Evolutionary conservation across 2,113 vertebrate genomes (phyloP), one percentile per base, ranked within the genome.

Genomic region (Chinchilla lanigera): DNA sequence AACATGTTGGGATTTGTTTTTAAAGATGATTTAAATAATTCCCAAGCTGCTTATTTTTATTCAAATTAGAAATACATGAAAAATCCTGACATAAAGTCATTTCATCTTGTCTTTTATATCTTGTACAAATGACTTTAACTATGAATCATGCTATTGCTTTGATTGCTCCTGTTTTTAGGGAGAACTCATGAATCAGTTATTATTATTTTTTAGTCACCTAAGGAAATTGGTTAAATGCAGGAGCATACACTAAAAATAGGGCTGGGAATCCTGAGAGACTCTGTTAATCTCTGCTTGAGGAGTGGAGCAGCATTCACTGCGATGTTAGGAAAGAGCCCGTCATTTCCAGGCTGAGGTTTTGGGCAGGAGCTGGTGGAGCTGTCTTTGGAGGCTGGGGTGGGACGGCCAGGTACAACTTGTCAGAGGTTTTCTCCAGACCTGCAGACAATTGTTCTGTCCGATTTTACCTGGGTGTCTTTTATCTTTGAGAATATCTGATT

Each of bases 21-120:
- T 86, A 92, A 96, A 71, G 41, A n/a, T 54, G 30, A 65, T 14
- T 92, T 50, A 84, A 92, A 92, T 30, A 78, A 84, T 97, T 60
- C 54, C 58, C 56, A 92, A 86, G 16, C 54, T 82, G 63, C 63
- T 94, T 73, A 61, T 89, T 96, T 96, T 91, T 80, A 95, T 54
- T 96, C 50, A 93, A 69, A 84, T 92, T 87, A 77, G 86, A 95
- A 82, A 38, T 41, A 50, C 2, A 44, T 80, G n/a, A 54, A 35
- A 86, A 84, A 90, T 65, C 41, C 58, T 60, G 56, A 44, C 58
- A 58, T 61, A 14, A 61, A 95, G 69, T 94, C 33, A 47, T 69
- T 84, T 92, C 38, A 47, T 93, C 56, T 71, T 63, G 78, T 71
- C 80, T 86, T 69, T 82, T 71, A 9, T 90, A 24, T 95, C 87